Conservation (phyloP, 2,797 vertebrate species). For the Nannoperca australis region DNA sequence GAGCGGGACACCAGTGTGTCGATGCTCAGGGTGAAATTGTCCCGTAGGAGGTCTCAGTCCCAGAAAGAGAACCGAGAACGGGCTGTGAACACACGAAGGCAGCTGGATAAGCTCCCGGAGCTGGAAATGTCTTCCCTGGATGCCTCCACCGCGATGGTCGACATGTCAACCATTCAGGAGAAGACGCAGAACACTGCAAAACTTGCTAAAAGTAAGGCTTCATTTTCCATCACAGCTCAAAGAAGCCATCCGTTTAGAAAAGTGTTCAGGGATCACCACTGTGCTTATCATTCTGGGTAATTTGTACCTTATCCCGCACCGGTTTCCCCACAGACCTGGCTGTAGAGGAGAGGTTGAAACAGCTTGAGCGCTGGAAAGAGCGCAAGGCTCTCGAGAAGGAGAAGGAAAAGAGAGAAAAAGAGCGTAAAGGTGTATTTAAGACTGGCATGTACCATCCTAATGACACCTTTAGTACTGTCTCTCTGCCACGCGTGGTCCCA, state of each 20-base stretch:
- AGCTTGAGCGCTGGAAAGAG: conserved; percentile 93
- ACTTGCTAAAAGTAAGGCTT: conserved; percentile 63
- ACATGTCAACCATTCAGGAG: conserved; percentile 58
- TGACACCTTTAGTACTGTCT: conserved; percentile 60
- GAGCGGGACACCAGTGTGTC: conserved; percentile 89
- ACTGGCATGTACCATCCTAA: conserved; percentile 89
- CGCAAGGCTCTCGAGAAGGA: conserved; percentile 90
- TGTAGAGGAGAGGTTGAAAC: conserved; percentile 82
- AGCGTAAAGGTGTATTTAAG: conserved; percentile 90
- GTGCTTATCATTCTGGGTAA: not conserved
- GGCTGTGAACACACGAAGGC: conserved; percentile 86
- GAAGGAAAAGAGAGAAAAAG: conserved; percentile 89
- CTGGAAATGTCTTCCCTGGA: conserved; percentile 77
- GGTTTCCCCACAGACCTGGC: conserved; percentile 65
- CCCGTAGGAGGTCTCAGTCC: conserved; percentile 87
- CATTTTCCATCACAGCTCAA: not conserved
- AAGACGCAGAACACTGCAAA: conserved; percentile 42
- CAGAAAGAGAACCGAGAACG: conserved; percentile 93
- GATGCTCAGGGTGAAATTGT: conserved; percentile 89
- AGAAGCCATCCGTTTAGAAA: not conserved
- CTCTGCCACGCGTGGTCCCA: conserved; percentile 67
- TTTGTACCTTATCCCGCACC: not conserved
- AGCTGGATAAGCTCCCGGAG: conserved; percentile 82
- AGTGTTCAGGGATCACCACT: not conserved
- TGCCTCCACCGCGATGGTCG: conserved; percentile 48